These are phyloP conservation scores for Podiceps cristatus DNA, from an alignment of 2,113 vertebrate genomes.

Conservation along the genomic window DNA sequence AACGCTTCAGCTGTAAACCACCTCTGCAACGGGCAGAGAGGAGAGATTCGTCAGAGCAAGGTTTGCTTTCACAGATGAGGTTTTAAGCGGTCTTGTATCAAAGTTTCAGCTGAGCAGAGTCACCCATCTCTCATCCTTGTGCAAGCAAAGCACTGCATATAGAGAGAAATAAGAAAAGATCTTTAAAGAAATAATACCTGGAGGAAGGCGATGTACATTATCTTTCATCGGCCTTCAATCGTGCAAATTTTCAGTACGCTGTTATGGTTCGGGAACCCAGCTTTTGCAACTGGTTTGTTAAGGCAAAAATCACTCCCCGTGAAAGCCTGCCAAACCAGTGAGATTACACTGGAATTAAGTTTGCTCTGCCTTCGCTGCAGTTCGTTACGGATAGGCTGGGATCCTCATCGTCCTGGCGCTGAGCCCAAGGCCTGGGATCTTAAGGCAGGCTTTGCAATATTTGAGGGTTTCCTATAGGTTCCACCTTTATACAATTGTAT, in stretches of 20 bases:
- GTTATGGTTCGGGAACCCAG: background rate
- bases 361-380: background rate
- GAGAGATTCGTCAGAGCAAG: background rate
- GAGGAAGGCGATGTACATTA: too few species aligned
- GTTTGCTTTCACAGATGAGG: background rate
- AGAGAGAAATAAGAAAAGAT: background rate
- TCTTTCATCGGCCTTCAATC: background rate
- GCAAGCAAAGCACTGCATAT: background rate
- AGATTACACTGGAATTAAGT: background rate
- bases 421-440: background rate
- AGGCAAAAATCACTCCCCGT: background rate
- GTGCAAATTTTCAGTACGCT: background rate
- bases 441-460: background rate
- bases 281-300: background rate
- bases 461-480: background rate
- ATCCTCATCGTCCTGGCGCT: background rate
- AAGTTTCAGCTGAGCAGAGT: background rate
- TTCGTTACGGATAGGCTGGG: background rate
- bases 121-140: too few species aligned
- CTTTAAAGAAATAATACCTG: background rate
- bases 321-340: background rate
- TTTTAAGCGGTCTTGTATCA: background rate
- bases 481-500: background rate
- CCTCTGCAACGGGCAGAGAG: background rate
- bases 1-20: too few species aligned